Base-by-base conservation (phyloP, 1,140 invertebrate species). In the Aphelinus atriplicis region DNA sequence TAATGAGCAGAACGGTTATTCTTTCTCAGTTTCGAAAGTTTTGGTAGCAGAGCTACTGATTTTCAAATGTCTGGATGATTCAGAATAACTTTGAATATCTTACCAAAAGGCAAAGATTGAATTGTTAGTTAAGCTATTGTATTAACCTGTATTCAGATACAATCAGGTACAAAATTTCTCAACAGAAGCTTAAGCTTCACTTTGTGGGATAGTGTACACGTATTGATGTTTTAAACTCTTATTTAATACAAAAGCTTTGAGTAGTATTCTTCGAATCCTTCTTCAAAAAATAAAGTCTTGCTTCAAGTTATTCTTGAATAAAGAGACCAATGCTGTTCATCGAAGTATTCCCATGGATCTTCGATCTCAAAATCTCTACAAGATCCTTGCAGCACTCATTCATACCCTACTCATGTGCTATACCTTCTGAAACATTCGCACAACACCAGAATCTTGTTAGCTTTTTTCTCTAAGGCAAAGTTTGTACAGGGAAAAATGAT, bases 281-380 rank as follows among this genome's bases (percentile, higher is more conserved):
- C 66, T 9, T 64, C 46, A 46, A 64, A 71, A 71, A 69, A 1
- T 46, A 26, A 65, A 60, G 61, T 66, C 48, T 75, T 50, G 48
- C 71, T 70, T 75, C 68, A 75, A 75, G 62, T 71, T 60, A 53
- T 60, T 10, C 60, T 75, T 75, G 56, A 75, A 75, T 71, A 48
- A 62, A 71, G 47, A 71, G 56, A 61, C 62, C 61, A 67, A 69
- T 7, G n/a, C 51, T 46, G 45, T 65, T 75, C 67, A 46, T 75
- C 67, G 56, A 71, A 75, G 68, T 57, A 66, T 65, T 65, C 62
- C 60, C 50, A 42, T 62, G 61, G 73, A 75, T 71, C 69, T 75
- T 75, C 55, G 61, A 75, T 71, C 66, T 71, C 61, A 75, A 45
- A 70, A n/a, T 46, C 61, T 62, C 43, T 53, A 63, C 42, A 58